phyloP scores from a whole-genome alignment of 53 echinoderm and acorn worm genomes.

The Patiria pectinifera region DNA sequence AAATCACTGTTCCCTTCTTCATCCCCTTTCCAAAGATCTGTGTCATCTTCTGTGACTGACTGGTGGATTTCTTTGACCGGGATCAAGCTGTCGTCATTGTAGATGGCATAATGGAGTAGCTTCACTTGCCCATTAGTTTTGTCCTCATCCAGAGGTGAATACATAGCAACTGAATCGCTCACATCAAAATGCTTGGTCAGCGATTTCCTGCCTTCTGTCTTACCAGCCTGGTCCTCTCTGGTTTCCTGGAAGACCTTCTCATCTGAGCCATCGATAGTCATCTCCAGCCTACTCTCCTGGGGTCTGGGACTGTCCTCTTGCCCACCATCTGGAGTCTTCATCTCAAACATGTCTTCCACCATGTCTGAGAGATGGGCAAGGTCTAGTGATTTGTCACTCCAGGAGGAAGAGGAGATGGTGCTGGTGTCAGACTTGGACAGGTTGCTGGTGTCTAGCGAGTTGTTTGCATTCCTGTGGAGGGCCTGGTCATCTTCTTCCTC shows the following conservation, averaged over 20 bases:
- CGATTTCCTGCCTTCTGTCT: slow-evolving; percentile 51
- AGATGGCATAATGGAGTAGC: slow-evolving; percentile 60
- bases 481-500: slow-evolving; percentile 12
- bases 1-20: slow-evolving; percentile 8
- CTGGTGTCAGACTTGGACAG: slow-evolving; percentile 20
- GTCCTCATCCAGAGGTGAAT: slow-evolving; percentile 45
- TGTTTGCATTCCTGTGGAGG: slow-evolving; percentile 57
- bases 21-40: slow-evolving; percentile 4
- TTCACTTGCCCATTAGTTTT: slow-evolving; percentile 58
- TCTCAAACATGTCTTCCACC: slow-evolving; percentile 64
- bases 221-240: slow-evolving; percentile 26
- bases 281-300: slow-evolving; percentile 59
- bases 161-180: slow-evolving; percentile 73
- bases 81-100: slow-evolving; percentile 48
- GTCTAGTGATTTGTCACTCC: slow-evolving; percentile 31
- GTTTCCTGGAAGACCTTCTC: slow-evolving; percentile 45
- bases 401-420: neutral
- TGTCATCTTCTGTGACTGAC: slow-evolving; percentile 4
- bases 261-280: slow-evolving; percentile 48
- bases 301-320: slow-evolving; percentile 30
- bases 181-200: slow-evolving; percentile 73
- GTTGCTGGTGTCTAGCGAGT: slow-evolving; percentile 31
- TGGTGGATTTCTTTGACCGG: slow-evolving; percentile 40
- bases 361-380: slow-evolving; percentile 47
- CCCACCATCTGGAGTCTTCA: neutral